phyloP scores from a whole-genome alignment of 2,888 invertebrate genomes.

The Drosophila rubida region DNA sequence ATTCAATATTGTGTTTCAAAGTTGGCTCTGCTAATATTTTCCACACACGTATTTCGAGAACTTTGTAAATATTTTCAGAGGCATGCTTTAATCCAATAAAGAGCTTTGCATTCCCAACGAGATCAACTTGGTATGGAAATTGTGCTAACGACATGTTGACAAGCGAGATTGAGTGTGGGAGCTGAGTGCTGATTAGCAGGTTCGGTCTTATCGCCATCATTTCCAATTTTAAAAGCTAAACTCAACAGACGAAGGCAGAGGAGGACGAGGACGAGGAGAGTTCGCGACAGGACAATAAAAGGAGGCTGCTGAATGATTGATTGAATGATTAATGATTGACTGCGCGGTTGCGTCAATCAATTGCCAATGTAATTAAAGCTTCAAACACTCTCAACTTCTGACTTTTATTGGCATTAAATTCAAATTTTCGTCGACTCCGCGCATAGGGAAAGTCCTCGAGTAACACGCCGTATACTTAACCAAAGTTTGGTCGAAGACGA shows the following conservation, averaged over 20 bases:
- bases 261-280: constrained; percentile 4
- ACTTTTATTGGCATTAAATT: constrained; percentile 64
- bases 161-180: constrained; percentile 76
- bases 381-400: constrained; percentile 28
- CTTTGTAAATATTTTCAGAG: background rate
- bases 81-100: background rate
- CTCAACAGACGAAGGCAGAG: constrained; percentile 1
- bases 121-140: constrained; percentile 73
- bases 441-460: constrained; percentile 29
- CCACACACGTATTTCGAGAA: background rate
- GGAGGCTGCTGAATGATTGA: constrained; percentile 73
- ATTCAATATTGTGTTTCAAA: background rate
- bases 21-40: background rate
- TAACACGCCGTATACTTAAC: constrained; percentile 1
- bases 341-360: constrained; percentile 42
- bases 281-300: constrained; percentile 31
- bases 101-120: constrained; percentile 20
- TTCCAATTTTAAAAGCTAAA: constrained; percentile 36
- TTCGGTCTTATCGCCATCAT: constrained; percentile 37
- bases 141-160: constrained; percentile 82
- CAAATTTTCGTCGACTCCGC: constrained; percentile 22
- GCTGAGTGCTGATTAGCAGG: constrained; percentile 48
- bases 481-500: constrained; percentile 16
- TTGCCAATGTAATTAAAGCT: constrained; percentile 61
- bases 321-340: constrained; percentile 82